Evolutionary conservation across 2,888 invertebrate species (phyloP).

Genomic region (Diogma glabrata): DNA sequence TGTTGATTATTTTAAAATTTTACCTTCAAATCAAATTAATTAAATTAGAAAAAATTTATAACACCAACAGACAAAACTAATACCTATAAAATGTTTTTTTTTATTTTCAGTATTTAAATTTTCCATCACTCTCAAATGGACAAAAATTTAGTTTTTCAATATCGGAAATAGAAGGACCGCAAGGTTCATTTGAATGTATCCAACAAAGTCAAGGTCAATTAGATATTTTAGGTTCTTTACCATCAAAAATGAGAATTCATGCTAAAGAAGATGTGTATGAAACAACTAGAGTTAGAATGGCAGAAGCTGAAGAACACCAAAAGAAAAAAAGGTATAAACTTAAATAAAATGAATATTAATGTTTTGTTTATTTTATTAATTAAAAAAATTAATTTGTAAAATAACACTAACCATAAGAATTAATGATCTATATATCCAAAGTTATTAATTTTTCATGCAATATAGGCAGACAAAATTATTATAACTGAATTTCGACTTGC

Average conservation of each 20-base stretch:
- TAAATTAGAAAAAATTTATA: no score
- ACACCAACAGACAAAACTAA: no score
- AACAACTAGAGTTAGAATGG: conserved; percentile 84
- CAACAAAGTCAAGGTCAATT: conserved; percentile 56
- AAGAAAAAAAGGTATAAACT: conserved; percentile 87
- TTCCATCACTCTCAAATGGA: conserved; percentile 46
- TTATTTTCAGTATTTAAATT: conserved; percentile 58
- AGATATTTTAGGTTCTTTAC: conserved; percentile 75
- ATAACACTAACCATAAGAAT: no score
- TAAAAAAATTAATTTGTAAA: no score
- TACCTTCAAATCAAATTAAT: no score
- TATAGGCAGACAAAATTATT: no score
- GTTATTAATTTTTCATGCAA: no score
- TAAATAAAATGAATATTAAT: no score
- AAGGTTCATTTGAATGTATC: conserved; percentile 90
- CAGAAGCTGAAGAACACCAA: conserved; percentile 80
- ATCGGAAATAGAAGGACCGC: conserved; percentile 61
- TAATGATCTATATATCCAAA: no score
- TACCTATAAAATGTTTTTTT: conserved; percentile 20
- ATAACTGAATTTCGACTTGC: no score
- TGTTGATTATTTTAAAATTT: no score
- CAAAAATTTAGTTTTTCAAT: conserved; percentile 38
- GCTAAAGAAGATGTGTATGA: conserved; percentile 95
- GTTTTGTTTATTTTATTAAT: no score
- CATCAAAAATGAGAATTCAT: conserved; percentile 80